phyloP scores from a whole-genome alignment of 2,888 invertebrate species.

The Pseudoips prasinana region DNA sequence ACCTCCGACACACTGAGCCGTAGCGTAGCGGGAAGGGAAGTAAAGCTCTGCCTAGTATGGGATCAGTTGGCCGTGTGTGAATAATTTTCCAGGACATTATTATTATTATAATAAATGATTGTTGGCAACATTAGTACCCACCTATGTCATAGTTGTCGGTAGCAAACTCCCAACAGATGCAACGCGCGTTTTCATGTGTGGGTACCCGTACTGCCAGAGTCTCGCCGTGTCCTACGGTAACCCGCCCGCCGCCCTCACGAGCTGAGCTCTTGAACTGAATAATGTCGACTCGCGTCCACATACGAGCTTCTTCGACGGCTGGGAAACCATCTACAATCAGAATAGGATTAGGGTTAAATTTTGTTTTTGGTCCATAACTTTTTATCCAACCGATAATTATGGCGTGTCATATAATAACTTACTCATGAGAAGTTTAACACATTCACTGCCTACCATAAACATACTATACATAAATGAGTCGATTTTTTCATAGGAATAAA shows the following conservation, averaged over 20 bases:
- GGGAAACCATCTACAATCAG: conserved; percentile 54
- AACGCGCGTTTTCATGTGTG: conserved; percentile 95
- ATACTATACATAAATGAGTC: too few relatives aligned
- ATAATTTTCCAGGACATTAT: too few relatives aligned
- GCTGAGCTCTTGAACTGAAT: conserved; percentile 95
- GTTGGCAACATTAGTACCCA: too few relatives aligned
- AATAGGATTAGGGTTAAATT: background rate
- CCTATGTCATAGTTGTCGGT: conserved; percentile 99
- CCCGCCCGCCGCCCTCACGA: conserved; percentile 91
- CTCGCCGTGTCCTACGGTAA: conserved; percentile 97
- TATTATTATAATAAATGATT: too few relatives aligned
- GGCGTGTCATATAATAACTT: too few relatives aligned
- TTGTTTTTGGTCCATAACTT: background rate
- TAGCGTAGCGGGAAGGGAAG: too few relatives aligned
- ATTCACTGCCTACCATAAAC: too few relatives aligned
- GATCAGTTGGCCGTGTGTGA: too few relatives aligned
- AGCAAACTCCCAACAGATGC: conserved; percentile 99
- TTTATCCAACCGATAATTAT: background rate
- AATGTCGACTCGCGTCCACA: conserved; percentile 97
- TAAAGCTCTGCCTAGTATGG: too few relatives aligned
- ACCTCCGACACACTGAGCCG: too few relatives aligned
- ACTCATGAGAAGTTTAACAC: too few relatives aligned
- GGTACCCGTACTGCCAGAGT: conserved; percentile 98
- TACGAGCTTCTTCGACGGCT: conserved; percentile 89
- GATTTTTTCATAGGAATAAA: too few relatives aligned